A percentile compares a stretch with the other conserved stretches of the same genome.
phyloP scores from a whole-genome alignment of 1,140 invertebrate species.

The Eubasilissa regina region DNA sequence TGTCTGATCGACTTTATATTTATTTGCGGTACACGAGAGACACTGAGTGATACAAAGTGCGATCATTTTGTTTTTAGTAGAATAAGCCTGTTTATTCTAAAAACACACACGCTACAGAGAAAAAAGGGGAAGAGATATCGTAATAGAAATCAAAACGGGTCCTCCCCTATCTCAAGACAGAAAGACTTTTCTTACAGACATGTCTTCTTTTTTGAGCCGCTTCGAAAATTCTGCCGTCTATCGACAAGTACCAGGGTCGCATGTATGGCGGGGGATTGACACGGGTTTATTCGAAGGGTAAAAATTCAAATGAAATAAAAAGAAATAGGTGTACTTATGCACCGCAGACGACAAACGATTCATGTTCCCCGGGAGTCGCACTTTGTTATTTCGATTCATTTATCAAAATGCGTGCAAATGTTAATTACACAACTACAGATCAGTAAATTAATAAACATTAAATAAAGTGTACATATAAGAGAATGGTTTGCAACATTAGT shows the following conservation, averaged over 20 bases:
- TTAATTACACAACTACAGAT: no score
- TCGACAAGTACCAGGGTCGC: not conserved
- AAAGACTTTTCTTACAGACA: slow-evolving; percentile 6
- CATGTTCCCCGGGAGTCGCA: not conserved
- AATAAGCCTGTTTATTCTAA: not conserved
- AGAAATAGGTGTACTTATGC: not conserved
- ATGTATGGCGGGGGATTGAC: slow-evolving; percentile 9
- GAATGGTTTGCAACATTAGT: no score
- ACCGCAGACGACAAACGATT: slow-evolving; percentile 1
- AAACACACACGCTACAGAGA: not conserved
- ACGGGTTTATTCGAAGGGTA: slow-evolving; percentile 1
- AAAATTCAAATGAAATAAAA: slow-evolving; percentile 7
- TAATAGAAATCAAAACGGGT: slow-evolving; percentile 18
- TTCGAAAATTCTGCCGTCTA: not conserved
- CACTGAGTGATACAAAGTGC: not conserved
- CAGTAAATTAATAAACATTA: no score
- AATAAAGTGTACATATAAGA: no score
- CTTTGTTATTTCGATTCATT: not conserved
- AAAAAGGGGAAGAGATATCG: not conserved
- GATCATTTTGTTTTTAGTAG: not conserved
- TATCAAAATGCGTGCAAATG: not conserved
- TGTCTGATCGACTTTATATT: no score
- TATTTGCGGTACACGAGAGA: no score
- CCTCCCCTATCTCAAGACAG: not conserved
- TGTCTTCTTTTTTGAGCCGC: not conserved